Conservation (phyloP, 1,140 invertebrate genomes). For the Gonatopus flavifemur region DNA sequence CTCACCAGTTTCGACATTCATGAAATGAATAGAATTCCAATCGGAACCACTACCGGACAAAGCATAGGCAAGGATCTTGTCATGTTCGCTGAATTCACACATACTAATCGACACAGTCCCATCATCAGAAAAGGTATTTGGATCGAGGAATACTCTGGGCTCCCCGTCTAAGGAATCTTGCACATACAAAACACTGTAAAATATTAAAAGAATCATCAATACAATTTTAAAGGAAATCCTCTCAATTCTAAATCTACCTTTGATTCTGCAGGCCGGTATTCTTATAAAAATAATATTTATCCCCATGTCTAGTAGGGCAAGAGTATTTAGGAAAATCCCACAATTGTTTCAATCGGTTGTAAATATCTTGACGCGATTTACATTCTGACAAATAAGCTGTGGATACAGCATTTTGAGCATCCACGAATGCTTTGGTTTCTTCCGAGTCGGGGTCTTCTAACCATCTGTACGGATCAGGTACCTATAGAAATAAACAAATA, state of each 20-base stretch:
- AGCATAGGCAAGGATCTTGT: conserved; percentile 86
- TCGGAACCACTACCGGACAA: conserved; percentile 92
- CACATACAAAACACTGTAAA: conserved; percentile 86
- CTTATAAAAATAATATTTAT: conserved; percentile 89
- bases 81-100: conserved; percentile 88
- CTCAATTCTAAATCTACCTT: conserved; percentile 63
- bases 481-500: conserved; percentile 61
- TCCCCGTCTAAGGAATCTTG: conserved; percentile 81
- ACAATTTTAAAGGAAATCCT: conserved; percentile 3
- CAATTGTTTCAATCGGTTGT: conserved; percentile 78
- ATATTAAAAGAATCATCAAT: conserved; percentile 9
- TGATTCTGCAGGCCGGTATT: conserved; percentile 98
- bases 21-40: conserved; percentile 90
- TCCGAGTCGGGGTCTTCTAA: conserved; percentile 92
- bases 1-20: conserved; percentile 72
- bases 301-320: conserved; percentile 79
- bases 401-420: conserved; percentile 89
- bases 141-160: conserved; percentile 89
- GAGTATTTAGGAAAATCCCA: conserved; percentile 97
- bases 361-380: conserved; percentile 71
- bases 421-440: conserved; percentile 91
- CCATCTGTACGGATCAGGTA: conserved; percentile 94
- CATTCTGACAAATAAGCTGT: conserved; percentile 82
- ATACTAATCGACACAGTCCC: conserved; percentile 85
- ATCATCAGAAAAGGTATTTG: conserved; percentile 89